phyloP scores from a whole-genome alignment of 2,113 vertebrate genomes.

The Myrmophylax atrothorax region DNA sequence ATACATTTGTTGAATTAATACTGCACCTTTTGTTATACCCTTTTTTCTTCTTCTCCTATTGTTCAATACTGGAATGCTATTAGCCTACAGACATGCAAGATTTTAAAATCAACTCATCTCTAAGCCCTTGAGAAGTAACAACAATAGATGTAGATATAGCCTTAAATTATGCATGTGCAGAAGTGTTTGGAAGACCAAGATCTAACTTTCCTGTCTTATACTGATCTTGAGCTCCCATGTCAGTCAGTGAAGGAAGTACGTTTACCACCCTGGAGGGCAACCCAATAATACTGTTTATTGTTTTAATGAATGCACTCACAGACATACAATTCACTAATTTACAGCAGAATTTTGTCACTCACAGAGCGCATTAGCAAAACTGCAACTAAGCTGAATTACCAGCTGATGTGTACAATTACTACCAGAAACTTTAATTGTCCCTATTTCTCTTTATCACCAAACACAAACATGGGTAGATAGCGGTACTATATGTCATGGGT shows the following conservation, averaged over 20 bases:
- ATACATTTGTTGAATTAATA: constrained; percentile 25
- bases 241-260: not conserved
- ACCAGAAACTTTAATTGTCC: not conserved
- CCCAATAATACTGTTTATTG: not conserved
- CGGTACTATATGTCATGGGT: not conserved
- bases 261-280: not conserved
- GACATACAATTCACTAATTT: not conserved
- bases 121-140: not conserved
- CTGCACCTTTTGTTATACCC: not conserved
- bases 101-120: not conserved
- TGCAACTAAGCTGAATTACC: not conserved
- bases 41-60: not conserved
- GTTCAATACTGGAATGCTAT: not conserved
- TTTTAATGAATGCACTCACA: not conserved
- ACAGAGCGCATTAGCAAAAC: not conserved
- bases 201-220: not conserved
- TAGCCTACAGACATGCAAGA: not conserved
- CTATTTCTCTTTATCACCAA: not conserved
- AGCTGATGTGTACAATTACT: not conserved
- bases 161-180: not conserved
- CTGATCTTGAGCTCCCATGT: not conserved
- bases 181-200: not conserved
- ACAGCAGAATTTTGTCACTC: not conserved
- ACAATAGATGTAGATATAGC: not conserved
- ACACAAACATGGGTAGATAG: not conserved